Evolutionary conservation across 2,888 invertebrate genomes (phyloP).

Genomic region (Luffia ferchaultella): DNA sequence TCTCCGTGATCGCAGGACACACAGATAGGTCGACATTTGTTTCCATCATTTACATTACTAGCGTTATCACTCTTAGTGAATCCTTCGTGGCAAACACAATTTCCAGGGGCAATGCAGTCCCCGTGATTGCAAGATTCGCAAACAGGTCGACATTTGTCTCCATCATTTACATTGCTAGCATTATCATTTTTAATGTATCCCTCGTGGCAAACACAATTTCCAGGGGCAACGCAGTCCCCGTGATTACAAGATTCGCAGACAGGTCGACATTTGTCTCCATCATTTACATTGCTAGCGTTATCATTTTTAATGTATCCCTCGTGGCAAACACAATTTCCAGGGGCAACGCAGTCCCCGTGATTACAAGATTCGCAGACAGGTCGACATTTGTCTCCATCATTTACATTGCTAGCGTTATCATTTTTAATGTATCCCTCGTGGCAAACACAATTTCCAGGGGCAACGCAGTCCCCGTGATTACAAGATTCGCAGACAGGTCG

Average conservation of each 20-base stretch:
- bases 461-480: constrained; percentile 13
- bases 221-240: constrained; percentile 19
- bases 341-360: constrained; percentile 32
- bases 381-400: constrained; percentile 18
- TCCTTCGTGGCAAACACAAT: constrained; percentile 21
- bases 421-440: constrained; percentile 16
- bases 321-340: constrained; percentile 49
- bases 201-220: constrained; percentile 28
- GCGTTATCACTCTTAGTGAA: constrained; percentile 11
- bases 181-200: constrained; percentile 15
- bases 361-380: constrained; percentile 26
- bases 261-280: constrained; percentile 11
- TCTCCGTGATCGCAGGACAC: constrained; percentile 43
- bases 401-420: not conserved
- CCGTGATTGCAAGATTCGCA: constrained; percentile 22
- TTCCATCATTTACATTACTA: constrained; percentile 9
- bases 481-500: constrained; percentile 49
- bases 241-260: constrained; percentile 7
- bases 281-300: not conserved
- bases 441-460: constrained; percentile 30
- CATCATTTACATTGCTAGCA: constrained; percentile 1
- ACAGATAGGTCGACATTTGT: constrained; percentile 17
- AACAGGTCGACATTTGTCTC: constrained; percentile 21
- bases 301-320: constrained; percentile 26
- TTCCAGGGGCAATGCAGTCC: constrained; percentile 21